Evolutionary conservation across 2,888 invertebrate species (phyloP).

Genomic region (Emmelina monodactyla): DNA sequence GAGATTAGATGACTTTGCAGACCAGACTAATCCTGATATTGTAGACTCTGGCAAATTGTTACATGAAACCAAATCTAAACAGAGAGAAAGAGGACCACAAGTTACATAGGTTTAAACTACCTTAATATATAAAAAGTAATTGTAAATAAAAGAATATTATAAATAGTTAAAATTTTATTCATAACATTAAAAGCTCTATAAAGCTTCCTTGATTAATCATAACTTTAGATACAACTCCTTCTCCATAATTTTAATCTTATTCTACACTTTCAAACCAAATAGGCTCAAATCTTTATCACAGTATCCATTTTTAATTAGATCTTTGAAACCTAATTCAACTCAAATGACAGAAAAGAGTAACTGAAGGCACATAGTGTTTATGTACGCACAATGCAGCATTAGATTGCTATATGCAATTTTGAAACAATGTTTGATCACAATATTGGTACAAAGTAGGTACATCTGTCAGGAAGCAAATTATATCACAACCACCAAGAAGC

Average conservation of each 20-base stretch:
- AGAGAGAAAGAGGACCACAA: slow-evolving; percentile 64
- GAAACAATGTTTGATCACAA: too few relatives aligned
- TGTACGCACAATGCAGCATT: too few relatives aligned
- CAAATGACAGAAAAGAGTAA: too few relatives aligned
- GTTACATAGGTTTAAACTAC: slow-evolving; percentile 38
- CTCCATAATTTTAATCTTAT: slow-evolving; percentile 1
- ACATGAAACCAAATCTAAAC: slow-evolving; percentile 42
- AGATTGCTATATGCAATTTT: too few relatives aligned
- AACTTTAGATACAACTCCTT: slow-evolving; percentile 4
- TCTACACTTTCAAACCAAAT: slow-evolving; percentile 9
- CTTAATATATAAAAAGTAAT: not conserved
- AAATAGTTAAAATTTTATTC: slow-evolving; percentile 19
- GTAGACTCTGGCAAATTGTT: slow-evolving; percentile 52
- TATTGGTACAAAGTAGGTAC: too few relatives aligned
- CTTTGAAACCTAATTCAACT: too few relatives aligned
- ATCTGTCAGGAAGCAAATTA: too few relatives aligned
- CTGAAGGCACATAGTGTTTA: too few relatives aligned
- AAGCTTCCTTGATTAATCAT: slow-evolving; percentile 20
- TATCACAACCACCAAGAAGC: too few relatives aligned
- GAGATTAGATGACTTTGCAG: slow-evolving; percentile 71
- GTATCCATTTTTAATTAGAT: slow-evolving; percentile 8
- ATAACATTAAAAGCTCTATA: slow-evolving; percentile 26
- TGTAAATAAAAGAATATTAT: not conserved
- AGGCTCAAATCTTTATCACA: slow-evolving; percentile 16
- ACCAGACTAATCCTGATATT: slow-evolving; percentile 54